phyloP scores from a whole-genome alignment of 2,888 invertebrate genomes.

The Rugalucina vietnamica region DNA sequence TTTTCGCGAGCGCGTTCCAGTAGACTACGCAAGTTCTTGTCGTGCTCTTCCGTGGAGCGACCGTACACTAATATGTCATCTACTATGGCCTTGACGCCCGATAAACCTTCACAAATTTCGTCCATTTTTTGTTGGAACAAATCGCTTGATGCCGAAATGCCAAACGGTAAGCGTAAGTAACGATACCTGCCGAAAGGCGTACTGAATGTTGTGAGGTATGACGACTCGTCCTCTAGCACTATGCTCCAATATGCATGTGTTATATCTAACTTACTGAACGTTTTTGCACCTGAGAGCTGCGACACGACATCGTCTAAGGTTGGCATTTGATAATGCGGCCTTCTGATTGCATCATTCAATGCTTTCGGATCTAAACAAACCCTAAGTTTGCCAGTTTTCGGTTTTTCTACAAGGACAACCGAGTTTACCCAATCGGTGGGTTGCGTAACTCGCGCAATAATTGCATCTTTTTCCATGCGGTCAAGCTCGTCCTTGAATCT shows the following conservation, averaged over 20 bases:
- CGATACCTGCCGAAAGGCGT: not conserved
- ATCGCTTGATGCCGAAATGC: not conserved
- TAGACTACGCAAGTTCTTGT: not conserved
- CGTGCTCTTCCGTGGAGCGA: slow-evolving; percentile 3
- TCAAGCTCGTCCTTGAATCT: slow-evolving; percentile 15
- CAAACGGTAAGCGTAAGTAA: not conserved
- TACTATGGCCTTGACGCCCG: not conserved
- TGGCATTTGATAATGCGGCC: slow-evolving; percentile 33
- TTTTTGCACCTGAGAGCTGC: slow-evolving; percentile 14
- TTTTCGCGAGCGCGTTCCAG: slow-evolving; percentile 25
- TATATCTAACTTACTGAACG: slow-evolving; percentile 34
- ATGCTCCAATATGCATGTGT: slow-evolving; percentile 35
- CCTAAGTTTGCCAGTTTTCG: slow-evolving; percentile 25
- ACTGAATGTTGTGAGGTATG: slow-evolving; percentile 14
- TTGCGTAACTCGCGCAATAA: slow-evolving; percentile 43
- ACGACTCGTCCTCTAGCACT: slow-evolving; percentile 18
- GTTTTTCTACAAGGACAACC: slow-evolving; percentile 40
- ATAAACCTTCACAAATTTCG: slow-evolving; percentile 14
- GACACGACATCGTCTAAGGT: slow-evolving; percentile 34
- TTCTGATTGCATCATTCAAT: slow-evolving; percentile 30
- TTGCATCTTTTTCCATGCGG: slow-evolving; percentile 27
- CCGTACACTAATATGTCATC: slow-evolving; percentile 29
- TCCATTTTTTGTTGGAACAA: slow-evolving; percentile 12
- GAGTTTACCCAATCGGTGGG: slow-evolving; percentile 49
- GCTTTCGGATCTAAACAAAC: slow-evolving; percentile 29